Evolutionary conservation across 2,888 invertebrate species (phyloP).

Genomic region (Netelia fuscicornis): DNA sequence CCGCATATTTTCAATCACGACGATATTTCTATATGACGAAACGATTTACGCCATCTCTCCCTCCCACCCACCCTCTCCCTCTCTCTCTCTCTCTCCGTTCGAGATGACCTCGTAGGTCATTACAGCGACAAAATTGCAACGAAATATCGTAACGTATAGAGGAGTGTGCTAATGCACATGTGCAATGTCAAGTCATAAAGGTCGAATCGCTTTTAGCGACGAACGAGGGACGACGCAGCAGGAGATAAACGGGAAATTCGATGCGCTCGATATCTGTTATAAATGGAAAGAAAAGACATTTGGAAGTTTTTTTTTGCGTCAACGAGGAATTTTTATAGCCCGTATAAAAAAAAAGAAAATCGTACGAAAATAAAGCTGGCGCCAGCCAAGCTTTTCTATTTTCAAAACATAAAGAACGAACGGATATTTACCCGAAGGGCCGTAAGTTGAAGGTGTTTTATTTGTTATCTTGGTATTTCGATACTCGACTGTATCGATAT

Average conservation of each 20-base stretch:
- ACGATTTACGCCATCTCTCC: conserved; percentile 28
- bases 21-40: conserved; percentile 45
- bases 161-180: conserved; percentile 24
- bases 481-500: no score
- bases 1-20: conserved; percentile 38
- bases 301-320: no score
- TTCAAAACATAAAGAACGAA: no score
- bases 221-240: neutral
- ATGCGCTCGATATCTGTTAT: neutral
- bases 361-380: no score
- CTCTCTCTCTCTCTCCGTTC: conserved; percentile 14
- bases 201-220: conserved; percentile 36
- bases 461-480: no score
- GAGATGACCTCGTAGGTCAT: conserved; percentile 28
- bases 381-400: no score
- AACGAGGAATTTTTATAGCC: no score
- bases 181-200: conserved; percentile 51
- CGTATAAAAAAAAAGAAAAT: no score
- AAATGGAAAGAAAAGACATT: no score
- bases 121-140: conserved; percentile 19
- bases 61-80: neutral
- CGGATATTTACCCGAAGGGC: no score
- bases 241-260: conserved; percentile 41
- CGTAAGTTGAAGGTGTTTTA: no score
- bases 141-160: conserved; percentile 30